Percentiles rank a stretch among this genome's conserved stretches.
These are phyloP conservation scores for Archilochus colubris DNA, from an alignment of 2,113 vertebrate species.

Conservation along the genomic window DNA sequence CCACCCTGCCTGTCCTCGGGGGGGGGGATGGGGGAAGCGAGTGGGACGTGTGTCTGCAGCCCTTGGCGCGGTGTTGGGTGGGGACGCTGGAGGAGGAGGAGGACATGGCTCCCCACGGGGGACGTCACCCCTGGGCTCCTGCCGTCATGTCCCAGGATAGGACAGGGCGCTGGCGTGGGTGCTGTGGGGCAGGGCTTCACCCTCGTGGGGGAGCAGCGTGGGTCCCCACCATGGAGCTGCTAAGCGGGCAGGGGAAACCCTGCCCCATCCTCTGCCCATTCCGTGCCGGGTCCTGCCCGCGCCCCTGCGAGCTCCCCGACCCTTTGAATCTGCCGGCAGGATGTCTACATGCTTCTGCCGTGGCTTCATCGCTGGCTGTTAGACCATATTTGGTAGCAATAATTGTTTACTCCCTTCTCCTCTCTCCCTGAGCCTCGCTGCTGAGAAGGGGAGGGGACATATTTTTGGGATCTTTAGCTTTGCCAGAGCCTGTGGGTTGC, in stretches of 20 bases:
- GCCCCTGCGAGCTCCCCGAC: background rate
- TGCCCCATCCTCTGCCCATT: background rate
- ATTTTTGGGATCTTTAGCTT: background rate
- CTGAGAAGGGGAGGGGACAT: conserved; percentile 22
- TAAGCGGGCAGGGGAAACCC: background rate
- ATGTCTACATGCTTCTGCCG: conserved; percentile 43
- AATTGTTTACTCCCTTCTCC: conserved; percentile 51
- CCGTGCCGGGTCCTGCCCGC: background rate
- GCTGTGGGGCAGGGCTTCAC: background rate
- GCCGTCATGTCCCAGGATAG: background rate
- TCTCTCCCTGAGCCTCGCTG: background rate
- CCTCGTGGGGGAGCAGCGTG: background rate
- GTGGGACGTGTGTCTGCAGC: background rate
- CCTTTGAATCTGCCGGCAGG: conserved; percentile 58
- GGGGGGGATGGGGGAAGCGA: background rate
- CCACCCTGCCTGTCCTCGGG: background rate
- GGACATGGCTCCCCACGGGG: background rate
- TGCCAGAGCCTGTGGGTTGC: background rate
- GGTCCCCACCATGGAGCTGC: background rate
- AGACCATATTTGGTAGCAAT: conserved; percentile 72
- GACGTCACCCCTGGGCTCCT: no score
- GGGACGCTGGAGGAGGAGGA: background rate
- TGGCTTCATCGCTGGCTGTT: conserved; percentile 55
- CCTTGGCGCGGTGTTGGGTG: background rate
- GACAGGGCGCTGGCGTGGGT: background rate